Base-by-base conservation (phyloP, 2,797 vertebrate genomes). In the Okamejei kenojei region DNA sequence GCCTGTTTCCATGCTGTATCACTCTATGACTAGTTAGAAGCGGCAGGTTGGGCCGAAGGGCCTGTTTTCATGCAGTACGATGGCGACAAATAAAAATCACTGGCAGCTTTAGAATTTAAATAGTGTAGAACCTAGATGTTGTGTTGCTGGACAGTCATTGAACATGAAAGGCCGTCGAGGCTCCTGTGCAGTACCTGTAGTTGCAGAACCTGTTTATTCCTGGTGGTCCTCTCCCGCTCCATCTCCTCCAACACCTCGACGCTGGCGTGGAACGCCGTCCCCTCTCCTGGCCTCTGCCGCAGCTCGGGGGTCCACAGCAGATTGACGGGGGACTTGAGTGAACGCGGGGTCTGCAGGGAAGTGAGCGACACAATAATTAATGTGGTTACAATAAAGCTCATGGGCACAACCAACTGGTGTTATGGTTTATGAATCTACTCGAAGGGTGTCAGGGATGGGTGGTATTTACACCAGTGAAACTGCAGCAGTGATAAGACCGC, bases 151-250 rank as follows among this genome's bases (percentile, higher is more conserved):
- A 13, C 5, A 73, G 29, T n/a, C 54, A 11, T 2, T 11, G 4
- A 13, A 38, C 9, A 77, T 23, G 3, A 38, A 7, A 93, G n/a
- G 15, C 21, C 29, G 15, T 15, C 8, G 2, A 38, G 29, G n/a
- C 29, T 45, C 80, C 35, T 58, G 38, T 63, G 45, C 7, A 38
- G 32, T 94, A 98, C 98, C 97, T 98, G 99, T 26, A 99, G 97
- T 93, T 97, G 96, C 90, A 97, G 96, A 86, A 99, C 99, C 94
- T 99, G 98, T 17, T 97, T 96, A 19, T 98, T 99, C 95, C 98
- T 99, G 6, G 96, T 96, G 0, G 95, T 94, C 94, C 98, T 96
- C 93, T 99, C 98, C 77, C 97, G 95, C 6, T 97, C 98, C 76
- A 99, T 96, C 94, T 99, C 98, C 0, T 94, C 94, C 93, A 99